phyloP scores from a whole-genome alignment of 2,797 vertebrate species.

The Melanotaenia pygmaea region DNA sequence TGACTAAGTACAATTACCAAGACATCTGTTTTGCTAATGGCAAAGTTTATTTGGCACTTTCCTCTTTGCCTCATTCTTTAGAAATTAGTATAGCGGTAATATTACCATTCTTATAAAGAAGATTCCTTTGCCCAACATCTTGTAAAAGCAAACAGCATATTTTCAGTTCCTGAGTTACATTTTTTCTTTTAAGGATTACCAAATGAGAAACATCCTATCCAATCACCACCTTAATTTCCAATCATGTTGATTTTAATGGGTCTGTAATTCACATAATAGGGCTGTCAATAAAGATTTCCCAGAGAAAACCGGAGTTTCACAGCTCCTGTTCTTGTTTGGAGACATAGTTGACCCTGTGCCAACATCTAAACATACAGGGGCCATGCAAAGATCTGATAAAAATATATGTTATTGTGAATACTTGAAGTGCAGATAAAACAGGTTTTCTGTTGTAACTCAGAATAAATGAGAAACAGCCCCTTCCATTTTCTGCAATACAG shows the following conservation, averaged over 20 bases:
- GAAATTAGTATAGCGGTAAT: background rate
- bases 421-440: background rate
- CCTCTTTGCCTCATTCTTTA: no score
- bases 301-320: background rate
- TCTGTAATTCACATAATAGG: no score
- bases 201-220: no score
- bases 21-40: no score
- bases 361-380: background rate
- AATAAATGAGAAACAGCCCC: no score
- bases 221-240: no score
- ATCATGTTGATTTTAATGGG: no score
- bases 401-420: background rate
- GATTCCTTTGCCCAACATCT: background rate
- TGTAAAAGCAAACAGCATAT: background rate
- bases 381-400: background rate
- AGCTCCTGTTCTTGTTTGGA: background rate
- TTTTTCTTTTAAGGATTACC: no score
- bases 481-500: background rate
- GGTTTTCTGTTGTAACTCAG: background rate
- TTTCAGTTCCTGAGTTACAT: no score
- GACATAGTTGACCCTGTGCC: background rate
- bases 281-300: background rate
- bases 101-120: background rate
- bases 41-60: background rate
- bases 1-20: background rate